Evolutionary conservation across 2,797 vertebrate species (phyloP).

Genomic region (Sciurus carolinensis): DNA sequence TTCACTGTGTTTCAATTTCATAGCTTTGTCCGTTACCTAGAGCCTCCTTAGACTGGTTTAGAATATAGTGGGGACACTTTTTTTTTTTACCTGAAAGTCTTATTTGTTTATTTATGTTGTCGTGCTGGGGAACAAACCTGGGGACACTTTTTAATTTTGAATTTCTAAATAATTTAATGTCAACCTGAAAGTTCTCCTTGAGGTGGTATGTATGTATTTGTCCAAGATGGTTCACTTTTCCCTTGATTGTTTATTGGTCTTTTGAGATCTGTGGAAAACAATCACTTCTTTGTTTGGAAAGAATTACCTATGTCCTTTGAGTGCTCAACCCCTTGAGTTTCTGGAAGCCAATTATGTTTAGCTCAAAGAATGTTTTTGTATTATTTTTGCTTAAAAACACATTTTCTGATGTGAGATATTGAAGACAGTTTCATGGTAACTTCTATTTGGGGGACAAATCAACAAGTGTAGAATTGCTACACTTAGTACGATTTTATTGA

Average conservation of each 20-base stretch:
- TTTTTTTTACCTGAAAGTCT: too few species aligned
- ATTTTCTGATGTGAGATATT: neutral
- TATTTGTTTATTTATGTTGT: too few species aligned
- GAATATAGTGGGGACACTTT: neutral
- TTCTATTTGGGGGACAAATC: neutral
- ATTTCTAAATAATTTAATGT: slow-evolving; percentile 19
- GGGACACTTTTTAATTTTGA: neutral
- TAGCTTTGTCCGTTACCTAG: neutral
- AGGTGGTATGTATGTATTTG: neutral
- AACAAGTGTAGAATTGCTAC: neutral
- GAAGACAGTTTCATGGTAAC: neutral
- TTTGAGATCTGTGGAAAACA: slow-evolving; percentile 15
- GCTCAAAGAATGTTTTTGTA: slow-evolving; percentile 20
- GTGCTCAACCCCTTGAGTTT: slow-evolving; percentile 40
- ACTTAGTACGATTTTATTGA: neutral
- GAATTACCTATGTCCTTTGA: slow-evolving; percentile 40
- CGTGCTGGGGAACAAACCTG: too few species aligned
- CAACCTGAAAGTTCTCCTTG: neutral
- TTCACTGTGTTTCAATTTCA: neutral
- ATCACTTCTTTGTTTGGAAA: slow-evolving; percentile 49
- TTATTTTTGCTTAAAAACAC: slow-evolving; percentile 57
- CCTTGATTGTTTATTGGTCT: slow-evolving; percentile 42
- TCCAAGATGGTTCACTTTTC: slow-evolving; percentile 8
- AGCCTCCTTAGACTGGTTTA: neutral
- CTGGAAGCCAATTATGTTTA: slow-evolving; percentile 39